Conservation (phyloP, 1,140 invertebrate species). For the Oryctes rhinoceros region DNA sequence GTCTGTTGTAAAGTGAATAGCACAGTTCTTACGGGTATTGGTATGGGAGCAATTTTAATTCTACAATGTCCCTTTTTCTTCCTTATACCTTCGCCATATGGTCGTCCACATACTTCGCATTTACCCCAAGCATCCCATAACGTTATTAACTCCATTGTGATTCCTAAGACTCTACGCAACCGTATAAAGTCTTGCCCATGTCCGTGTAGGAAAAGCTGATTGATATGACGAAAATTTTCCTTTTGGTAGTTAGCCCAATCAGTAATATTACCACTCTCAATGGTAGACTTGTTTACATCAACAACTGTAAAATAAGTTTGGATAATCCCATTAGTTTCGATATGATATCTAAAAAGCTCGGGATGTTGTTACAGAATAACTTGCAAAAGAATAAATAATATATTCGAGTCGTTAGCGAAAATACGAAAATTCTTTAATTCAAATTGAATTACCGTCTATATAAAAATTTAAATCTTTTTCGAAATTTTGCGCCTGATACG, state of each 20-base stretch:
- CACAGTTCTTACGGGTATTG: too few relatives aligned
- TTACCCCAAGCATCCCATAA: conserved; percentile 57
- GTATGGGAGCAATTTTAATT: conserved; percentile 45
- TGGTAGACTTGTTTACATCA: conserved; percentile 50
- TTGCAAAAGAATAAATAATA: too few relatives aligned
- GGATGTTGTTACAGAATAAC: too few relatives aligned
- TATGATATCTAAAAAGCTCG: neutral
- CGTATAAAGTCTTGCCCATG: conserved; percentile 52
- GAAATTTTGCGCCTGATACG: conserved; percentile 60
- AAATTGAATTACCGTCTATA: conserved; percentile 60
- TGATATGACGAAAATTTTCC: conserved; percentile 60
- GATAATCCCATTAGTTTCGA: neutral
- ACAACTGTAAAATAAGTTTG: conserved; percentile 52
- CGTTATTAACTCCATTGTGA: conserved; percentile 56
- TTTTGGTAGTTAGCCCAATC: conserved; percentile 64
- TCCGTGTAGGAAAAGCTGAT: conserved; percentile 52
- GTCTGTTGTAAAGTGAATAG: too few relatives aligned
- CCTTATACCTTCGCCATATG: conserved; percentile 52
- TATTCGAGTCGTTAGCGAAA: too few relatives aligned
- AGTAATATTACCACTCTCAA: conserved; percentile 61
- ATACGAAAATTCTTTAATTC: too few relatives aligned
- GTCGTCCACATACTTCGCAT: conserved; percentile 58
- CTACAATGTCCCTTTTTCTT: conserved; percentile 57
- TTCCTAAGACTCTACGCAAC: conserved; percentile 53
- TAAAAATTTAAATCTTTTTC: conserved; percentile 65